phyloP scores from a whole-genome alignment of 2,888 invertebrate genomes.

The Drosophila mimica region DNA sequence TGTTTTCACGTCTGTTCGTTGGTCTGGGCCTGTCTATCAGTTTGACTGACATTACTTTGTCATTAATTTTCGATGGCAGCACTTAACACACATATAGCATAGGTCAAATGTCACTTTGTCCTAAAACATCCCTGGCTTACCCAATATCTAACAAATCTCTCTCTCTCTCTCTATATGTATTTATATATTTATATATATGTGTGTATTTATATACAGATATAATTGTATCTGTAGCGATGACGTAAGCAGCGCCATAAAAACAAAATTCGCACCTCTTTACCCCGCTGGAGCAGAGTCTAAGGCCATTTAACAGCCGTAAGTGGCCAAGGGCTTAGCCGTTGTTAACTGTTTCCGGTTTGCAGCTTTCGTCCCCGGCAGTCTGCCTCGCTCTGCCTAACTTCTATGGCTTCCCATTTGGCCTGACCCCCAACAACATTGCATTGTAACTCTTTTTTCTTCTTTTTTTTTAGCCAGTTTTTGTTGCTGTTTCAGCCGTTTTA shows the following conservation, averaged over 20 bases:
- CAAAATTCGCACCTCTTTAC: conserved; percentile 39
- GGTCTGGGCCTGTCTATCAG: conserved; percentile 64
- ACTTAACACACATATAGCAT: conserved; percentile 73
- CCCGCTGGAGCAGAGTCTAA: conserved; percentile 36
- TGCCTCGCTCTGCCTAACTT: conserved; percentile 28
- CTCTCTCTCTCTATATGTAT: neutral
- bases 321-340: conserved; percentile 73
- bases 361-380: conserved; percentile 49
- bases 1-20: conserved; percentile 20
- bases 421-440: conserved; percentile 56
- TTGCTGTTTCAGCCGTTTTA: conserved; percentile 11
- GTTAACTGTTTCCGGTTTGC: conserved; percentile 76
- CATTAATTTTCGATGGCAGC: conserved; percentile 82
- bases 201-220: neutral
- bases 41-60: conserved; percentile 84
- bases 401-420: conserved; percentile 58
- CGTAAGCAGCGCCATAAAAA: conserved; percentile 40
- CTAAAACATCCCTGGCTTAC: conserved; percentile 31
- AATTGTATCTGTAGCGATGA: conserved; percentile 16
- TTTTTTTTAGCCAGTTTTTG: conserved; percentile 14
- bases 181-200: conserved; percentile 21
- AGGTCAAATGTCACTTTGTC: conserved; percentile 69
- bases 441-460: conserved; percentile 36
- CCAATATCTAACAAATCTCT: conserved; percentile 37
- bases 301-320: conserved; percentile 75